These are phyloP conservation scores for Silurus lanzhouensis DNA, from an alignment of 2,797 vertebrate species.

Conservation along the genomic window DNA sequence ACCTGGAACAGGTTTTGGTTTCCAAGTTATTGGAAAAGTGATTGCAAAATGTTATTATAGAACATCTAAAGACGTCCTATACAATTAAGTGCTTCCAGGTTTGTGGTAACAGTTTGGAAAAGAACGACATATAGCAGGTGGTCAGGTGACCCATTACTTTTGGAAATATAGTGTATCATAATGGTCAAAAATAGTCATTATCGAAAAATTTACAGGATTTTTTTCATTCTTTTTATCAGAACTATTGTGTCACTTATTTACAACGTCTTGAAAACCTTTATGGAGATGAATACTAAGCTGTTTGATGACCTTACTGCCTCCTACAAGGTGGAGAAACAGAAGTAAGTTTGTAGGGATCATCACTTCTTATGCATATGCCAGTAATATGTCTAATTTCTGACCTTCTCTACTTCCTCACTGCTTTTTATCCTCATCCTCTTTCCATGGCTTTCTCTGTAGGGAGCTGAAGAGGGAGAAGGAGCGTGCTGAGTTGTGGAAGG, in stretches of 20 bases:
- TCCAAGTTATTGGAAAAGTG: too few species aligned
- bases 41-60: too few species aligned
- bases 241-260: slow-evolving; percentile 93
- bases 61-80: too few species aligned
- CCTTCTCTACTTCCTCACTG: not conserved
- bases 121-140: too few species aligned
- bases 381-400: not conserved
- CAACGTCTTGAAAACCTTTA: slow-evolving; percentile 92
- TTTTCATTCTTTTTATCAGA: slow-evolving; percentile 62
- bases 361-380: slow-evolving; percentile 11
- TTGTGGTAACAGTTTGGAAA: too few species aligned
- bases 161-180: too few species aligned
- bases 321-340: slow-evolving; percentile 94
- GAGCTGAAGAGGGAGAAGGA: slow-evolving; percentile 86
- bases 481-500: slow-evolving; percentile 84
- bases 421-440: slow-evolving; percentile 11
- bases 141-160: too few species aligned
- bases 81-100: too few species aligned
- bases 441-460: slow-evolving; percentile 62
- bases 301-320: slow-evolving; percentile 92
- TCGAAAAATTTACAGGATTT: not conserved
- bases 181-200: not conserved
- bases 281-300: slow-evolving; percentile 94
- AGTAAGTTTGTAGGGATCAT: slow-evolving; percentile 74
- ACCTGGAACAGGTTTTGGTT: too few species aligned